Evolutionary conservation across 2,113 vertebrate species (phyloP).

Genomic region (Heterochromis multidens): DNA sequence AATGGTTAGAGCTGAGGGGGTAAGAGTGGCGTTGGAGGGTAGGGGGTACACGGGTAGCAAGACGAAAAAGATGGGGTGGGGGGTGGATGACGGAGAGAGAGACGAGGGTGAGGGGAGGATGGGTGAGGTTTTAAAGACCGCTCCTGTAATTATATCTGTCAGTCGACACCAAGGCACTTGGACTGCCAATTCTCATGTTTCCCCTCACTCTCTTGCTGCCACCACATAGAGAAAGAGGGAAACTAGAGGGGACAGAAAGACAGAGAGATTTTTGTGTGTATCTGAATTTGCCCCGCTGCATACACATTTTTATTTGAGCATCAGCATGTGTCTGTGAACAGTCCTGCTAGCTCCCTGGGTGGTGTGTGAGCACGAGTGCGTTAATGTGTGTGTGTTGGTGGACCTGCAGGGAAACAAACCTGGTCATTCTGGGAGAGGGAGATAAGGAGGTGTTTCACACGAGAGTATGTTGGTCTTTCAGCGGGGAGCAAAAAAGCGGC

Average conservation of each 20-base stretch:
- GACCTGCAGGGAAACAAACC: slow-evolving; percentile 60
- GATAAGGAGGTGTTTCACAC: slow-evolving; percentile 64
- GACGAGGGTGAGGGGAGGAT: background rate
- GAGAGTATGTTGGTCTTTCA: slow-evolving; percentile 52
- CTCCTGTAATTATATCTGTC: slow-evolving; percentile 77
- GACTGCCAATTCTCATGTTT: slow-evolving; percentile 64
- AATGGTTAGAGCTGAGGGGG: slow-evolving; percentile 70
- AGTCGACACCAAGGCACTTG: slow-evolving; percentile 71
- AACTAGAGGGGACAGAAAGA: background rate
- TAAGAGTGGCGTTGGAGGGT: slow-evolving; percentile 53
- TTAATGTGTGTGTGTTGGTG: slow-evolving; percentile 1
- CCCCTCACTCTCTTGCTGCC: slow-evolving; percentile 46
- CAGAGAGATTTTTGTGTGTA: background rate
- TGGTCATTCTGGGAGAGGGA: slow-evolving; percentile 63
- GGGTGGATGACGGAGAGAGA: background rate
- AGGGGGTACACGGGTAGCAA: slow-evolving; percentile 15
- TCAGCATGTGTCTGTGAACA: slow-evolving; percentile 49
- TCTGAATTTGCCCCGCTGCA: slow-evolving; percentile 19
- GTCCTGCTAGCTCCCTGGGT: slow-evolving; percentile 33
- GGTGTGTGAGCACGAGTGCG: background rate
- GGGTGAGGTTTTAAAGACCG: slow-evolving; percentile 40
- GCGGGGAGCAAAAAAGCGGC: slow-evolving; percentile 37
- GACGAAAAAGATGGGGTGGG: slow-evolving; percentile 10
- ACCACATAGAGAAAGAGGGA: slow-evolving; percentile 24
- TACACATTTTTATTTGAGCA: slow-evolving; percentile 30